Percentiles rank a stretch among this genome's conserved stretches.
phyloP scores from a whole-genome alignment of 2,797 vertebrate genomes.

The Acipenser oxyrinchus region DNA sequence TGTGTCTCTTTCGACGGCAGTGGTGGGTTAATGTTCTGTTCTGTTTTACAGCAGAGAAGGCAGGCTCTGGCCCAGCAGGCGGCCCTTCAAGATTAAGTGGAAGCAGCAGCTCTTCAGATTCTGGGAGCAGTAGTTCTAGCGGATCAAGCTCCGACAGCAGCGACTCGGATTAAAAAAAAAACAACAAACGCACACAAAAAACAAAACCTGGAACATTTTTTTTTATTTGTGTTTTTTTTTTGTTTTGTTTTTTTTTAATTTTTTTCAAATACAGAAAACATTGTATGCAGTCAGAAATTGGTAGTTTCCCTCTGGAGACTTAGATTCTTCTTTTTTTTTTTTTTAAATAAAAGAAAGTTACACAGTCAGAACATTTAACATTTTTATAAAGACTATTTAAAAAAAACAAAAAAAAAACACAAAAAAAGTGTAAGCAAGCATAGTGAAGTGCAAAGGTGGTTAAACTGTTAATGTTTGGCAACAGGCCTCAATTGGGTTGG shows the following conservation, averaged over 20 bases:
- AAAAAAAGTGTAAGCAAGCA: slow-evolving; percentile 5
- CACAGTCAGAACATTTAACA: slow-evolving; percentile 16
- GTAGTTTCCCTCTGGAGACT: slow-evolving; percentile 31
- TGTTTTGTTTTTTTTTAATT: slow-evolving; percentile 1
- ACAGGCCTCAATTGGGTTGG: too few species aligned
- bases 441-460: slow-evolving; percentile 14
- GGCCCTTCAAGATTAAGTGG: slow-evolving; percentile 76
- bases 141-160: slow-evolving; percentile 83
- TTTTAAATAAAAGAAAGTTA: slow-evolving; percentile 23
- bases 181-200: neutral
- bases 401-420: slow-evolving; percentile 4
- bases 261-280: slow-evolving; percentile 26
- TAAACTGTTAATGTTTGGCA: slow-evolving; percentile 16
- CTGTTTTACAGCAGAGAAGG: slow-evolving; percentile 57
- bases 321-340: slow-evolving; percentile 21
- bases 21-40: neutral
- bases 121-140: slow-evolving; percentile 69
- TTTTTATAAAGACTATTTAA: slow-evolving; percentile 7
- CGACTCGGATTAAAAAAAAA: slow-evolving; percentile 77
- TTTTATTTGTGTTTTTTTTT: slow-evolving; percentile 11
- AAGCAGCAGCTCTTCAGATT: slow-evolving; percentile 77
- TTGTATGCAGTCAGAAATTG: slow-evolving; percentile 29
- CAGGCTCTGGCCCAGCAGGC: slow-evolving; percentile 61
- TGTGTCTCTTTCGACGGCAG: neutral
- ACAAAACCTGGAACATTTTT: slow-evolving; percentile 13